A percentile compares a stretch with the other conserved stretches of the same genome.
phyloP scores from a whole-genome alignment of 2,113 vertebrate species.

The Passer domesticus region DNA sequence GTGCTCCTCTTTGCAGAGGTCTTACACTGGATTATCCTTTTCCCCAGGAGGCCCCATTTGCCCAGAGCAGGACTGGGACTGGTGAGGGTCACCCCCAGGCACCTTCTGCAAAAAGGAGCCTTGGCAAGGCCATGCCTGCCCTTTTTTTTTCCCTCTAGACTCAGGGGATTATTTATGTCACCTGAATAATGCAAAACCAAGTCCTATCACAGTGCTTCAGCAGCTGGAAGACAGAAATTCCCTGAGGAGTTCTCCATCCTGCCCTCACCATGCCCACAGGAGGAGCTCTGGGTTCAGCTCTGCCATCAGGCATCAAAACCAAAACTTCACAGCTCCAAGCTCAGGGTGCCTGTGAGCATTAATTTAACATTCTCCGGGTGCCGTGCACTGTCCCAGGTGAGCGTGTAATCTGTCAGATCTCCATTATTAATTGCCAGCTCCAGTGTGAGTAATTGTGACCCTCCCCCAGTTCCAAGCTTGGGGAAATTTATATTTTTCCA shows the following conservation, averaged over 20 bases:
- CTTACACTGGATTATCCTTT: not conserved
- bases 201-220: not conserved
- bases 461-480: not conserved
- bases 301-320: not conserved
- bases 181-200: not conserved
- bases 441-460: not conserved
- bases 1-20: not conserved
- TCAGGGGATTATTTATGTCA: not conserved
- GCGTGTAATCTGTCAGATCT: not conserved
- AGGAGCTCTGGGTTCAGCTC: not conserved
- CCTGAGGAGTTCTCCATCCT: not conserved
- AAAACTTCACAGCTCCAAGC: not conserved
- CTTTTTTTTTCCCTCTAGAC: not conserved
- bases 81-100: not conserved
- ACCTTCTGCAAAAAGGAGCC: not conserved
- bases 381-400: not conserved
- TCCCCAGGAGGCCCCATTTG: not conserved
- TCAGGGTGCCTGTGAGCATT: not conserved
- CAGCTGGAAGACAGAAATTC: not conserved
- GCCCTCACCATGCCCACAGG: not conserved
- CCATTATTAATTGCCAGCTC: not conserved
- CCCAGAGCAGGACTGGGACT: not conserved
- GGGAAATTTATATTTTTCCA: not conserved
- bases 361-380: not conserved
- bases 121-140: accelerated